These are phyloP conservation scores for Smutsia gigantea DNA, from an alignment of 2,797 vertebrate genomes.

Conservation along the genomic window DNA sequence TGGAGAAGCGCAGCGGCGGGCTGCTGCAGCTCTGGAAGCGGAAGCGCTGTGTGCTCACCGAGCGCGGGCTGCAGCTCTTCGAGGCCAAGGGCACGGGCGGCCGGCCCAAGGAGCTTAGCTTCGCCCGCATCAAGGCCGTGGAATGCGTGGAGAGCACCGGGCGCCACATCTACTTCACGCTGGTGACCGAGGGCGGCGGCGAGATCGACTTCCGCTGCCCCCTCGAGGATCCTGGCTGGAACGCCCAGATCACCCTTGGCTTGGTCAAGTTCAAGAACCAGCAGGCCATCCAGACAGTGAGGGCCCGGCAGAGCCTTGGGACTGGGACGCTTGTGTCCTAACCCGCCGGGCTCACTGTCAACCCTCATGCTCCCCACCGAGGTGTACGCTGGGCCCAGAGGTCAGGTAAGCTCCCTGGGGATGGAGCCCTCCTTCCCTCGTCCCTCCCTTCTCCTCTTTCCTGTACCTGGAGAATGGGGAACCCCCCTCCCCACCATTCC, in stretches of 20 bases:
- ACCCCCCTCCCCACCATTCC: background rate
- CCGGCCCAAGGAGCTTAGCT: slow-evolving; percentile 93
- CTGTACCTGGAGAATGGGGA: background rate
- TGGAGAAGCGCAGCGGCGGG: slow-evolving; percentile 96
- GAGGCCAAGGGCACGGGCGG: slow-evolving; percentile 85
- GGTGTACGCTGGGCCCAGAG: background rate
- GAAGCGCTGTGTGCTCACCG: slow-evolving; percentile 94
- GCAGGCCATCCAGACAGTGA: slow-evolving; percentile 92
- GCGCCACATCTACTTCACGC: slow-evolving; percentile 94
- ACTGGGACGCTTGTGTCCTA: slow-evolving; percentile 81
- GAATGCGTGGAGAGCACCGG: slow-evolving; percentile 97
- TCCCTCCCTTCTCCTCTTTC: too few relatives aligned
- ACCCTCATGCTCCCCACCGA: background rate
- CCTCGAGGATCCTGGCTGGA: slow-evolving; percentile 94
- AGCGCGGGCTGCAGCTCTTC: slow-evolving; percentile 92
- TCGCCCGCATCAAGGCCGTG: slow-evolving; percentile 93
- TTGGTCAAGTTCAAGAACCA: slow-evolving; percentile 95
- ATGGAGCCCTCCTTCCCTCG: background rate
- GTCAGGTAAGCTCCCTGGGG: slow-evolving; percentile 56
- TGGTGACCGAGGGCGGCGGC: slow-evolving; percentile 93
- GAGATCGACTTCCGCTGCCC: slow-evolving; percentile 96
- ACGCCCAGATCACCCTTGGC: slow-evolving; percentile 94
- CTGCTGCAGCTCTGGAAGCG: slow-evolving; percentile 96
- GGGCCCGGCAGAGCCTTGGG: slow-evolving; percentile 89
- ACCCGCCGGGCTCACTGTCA: background rate